These are phyloP conservation scores for Euwallacea fornicatus DNA, from an alignment of 1,140 invertebrate genomes.

Conservation along the genomic window DNA sequence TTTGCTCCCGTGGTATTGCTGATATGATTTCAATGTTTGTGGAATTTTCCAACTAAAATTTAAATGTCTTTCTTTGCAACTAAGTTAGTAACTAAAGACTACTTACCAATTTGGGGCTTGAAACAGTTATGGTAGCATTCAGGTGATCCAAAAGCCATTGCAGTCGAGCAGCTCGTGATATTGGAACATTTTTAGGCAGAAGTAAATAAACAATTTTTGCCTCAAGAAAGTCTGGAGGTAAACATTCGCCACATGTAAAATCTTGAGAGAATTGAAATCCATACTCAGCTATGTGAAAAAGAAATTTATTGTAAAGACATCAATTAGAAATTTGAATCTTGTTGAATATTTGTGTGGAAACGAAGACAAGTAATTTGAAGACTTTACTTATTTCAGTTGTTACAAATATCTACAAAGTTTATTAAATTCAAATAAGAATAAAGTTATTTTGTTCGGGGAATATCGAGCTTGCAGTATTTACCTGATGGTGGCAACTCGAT, in stretches of 20 bases:
- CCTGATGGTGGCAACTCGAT: conserved; percentile 46
- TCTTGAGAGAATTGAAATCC: conserved; percentile 41
- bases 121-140: conserved; percentile 62
- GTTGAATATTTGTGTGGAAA: too few relatives aligned
- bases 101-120: conserved; percentile 50
- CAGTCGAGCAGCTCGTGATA: conserved; percentile 74
- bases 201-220: conserved; percentile 70
- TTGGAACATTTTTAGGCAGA: conserved; percentile 73
- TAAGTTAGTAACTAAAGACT: not conserved
- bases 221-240: conserved; percentile 56
- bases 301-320: too few relatives aligned
- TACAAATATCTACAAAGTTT: too few relatives aligned
- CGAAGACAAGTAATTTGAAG: too few relatives aligned
- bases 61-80: conserved; percentile 7
- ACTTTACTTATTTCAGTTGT: too few relatives aligned
- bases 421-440: too few relatives aligned
- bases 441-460: too few relatives aligned
- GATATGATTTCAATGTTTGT: conserved; percentile 67
- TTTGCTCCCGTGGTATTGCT: conserved; percentile 64
- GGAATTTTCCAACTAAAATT: conserved; percentile 47
- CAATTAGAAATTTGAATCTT: too few relatives aligned
- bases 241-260: conserved; percentile 42
- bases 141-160: conserved; percentile 76
- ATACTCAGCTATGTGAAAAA: conserved; percentile 13
- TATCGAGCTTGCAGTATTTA: conserved; percentile 27